These are phyloP conservation scores for Fissipunctia ypsillon DNA, from an alignment of 2,888 invertebrate species.

Conservation along the genomic window DNA sequence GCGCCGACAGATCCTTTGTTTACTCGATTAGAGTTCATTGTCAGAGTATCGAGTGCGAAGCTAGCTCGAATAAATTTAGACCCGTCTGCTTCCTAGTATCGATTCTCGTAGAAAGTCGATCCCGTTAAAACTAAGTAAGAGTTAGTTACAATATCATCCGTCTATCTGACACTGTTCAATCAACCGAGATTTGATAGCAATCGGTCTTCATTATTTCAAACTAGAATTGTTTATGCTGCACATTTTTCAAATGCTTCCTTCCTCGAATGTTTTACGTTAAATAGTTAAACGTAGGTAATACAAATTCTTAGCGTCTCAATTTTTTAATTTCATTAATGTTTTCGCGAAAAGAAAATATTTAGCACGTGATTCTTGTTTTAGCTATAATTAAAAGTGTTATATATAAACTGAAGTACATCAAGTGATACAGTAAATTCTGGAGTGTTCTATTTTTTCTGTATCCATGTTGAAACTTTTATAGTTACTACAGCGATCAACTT, in stretches of 20 bases:
- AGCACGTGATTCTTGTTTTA: not conserved
- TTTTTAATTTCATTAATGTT: constrained; percentile 50
- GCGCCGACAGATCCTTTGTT: constrained; percentile 86
- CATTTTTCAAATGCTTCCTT: constrained; percentile 54
- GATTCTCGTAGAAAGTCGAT: constrained; percentile 71
- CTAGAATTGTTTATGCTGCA: constrained; percentile 62
- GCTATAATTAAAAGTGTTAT: constrained; percentile 13
- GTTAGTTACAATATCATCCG: constrained; percentile 62
- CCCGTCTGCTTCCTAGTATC: constrained; percentile 80
- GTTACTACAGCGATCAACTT: constrained; percentile 1
- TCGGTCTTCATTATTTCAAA: constrained; percentile 63
- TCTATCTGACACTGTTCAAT: constrained; percentile 56
- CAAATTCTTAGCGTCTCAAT: constrained; percentile 33
- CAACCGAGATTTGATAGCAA: constrained; percentile 59
- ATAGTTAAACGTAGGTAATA: constrained; percentile 36
- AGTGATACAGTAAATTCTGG: constrained; percentile 26
- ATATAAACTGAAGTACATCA: constrained; percentile 11
- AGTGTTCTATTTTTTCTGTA: constrained; percentile 20
- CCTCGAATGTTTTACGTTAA: constrained; percentile 48
- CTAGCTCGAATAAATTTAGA: constrained; percentile 86
- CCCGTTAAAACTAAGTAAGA: constrained; percentile 53
- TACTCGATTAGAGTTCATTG: constrained; percentile 88
- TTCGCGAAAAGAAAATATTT: constrained; percentile 19
- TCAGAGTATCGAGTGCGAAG: constrained; percentile 87
- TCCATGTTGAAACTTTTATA: constrained; percentile 12